Evolutionary conservation across 1,140 invertebrate genomes (phyloP), one percentile per base, ranked within the genome.

Genomic region (Temnothorax curvispinosus): DNA sequence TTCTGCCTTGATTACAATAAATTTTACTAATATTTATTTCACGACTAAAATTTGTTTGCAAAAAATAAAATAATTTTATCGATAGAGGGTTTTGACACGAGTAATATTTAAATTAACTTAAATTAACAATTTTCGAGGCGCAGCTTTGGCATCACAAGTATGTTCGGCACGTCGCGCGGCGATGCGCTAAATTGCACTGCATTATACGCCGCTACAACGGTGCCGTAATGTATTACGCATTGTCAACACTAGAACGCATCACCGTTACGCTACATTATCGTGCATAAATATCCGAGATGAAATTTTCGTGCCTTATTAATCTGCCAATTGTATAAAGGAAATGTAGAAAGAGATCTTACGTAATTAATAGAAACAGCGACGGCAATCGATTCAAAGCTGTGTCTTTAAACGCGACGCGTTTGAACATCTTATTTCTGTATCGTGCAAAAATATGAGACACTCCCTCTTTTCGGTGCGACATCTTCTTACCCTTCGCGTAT

Each of bases 221-320:
- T 15, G 38, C 13, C 35, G 21, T 38, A 44, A 82, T 72, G 74
- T 74, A 82, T 58, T 74, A 54, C 18, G 47, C 50, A 81, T 35
- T 81, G 38, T 82, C 54, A 82, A 72, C 62, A 41, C 50, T 72
- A 52, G 44, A 72, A 60, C 67, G 18, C 44, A 82, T 82, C 38
- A 27, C 27, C 21, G 41, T 82, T 18, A 47, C 67, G 52, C 9
- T 3, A 47, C 7, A 74, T 69, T 72, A 82, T 58, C 38, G 18
- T 27, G 32, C n/a, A n/a, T 69, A 27, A 4, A 1, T 27, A 27
- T 44, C 15, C 21, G 21, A 13, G 21, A 64, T 62, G 58, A 7
- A 41, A 77, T 47, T 62, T 41, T 27, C 13, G 13, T 54, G 47
- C 27, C 47, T 81, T 58, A 81, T 81, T n/a, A 21, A 81, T 71